phyloP scores from a whole-genome alignment of 1,140 invertebrate genomes.

The Prorops nasuta region DNA sequence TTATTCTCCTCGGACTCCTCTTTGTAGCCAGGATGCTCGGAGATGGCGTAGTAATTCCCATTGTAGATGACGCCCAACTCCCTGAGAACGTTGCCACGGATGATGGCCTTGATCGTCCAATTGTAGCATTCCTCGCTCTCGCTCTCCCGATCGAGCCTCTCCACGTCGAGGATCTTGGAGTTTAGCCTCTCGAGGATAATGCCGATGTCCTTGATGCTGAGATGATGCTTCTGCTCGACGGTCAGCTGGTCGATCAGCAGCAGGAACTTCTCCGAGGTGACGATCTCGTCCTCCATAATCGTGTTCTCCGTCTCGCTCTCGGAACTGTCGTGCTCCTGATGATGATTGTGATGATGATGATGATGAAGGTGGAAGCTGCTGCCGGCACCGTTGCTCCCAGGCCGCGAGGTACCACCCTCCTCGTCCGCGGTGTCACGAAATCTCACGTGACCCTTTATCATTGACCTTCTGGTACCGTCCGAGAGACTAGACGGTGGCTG shows the following conservation, averaged over 20 bases:
- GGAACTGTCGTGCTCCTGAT: constrained; percentile 75
- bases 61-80: constrained; percentile 93
- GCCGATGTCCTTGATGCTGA: constrained; percentile 92
- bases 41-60: constrained; percentile 92
- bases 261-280: constrained; percentile 87
- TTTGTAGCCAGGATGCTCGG: constrained; percentile 88
- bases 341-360: constrained; percentile 40
- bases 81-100: constrained; percentile 82
- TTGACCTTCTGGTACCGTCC: constrained; percentile 50
- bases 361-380: constrained; percentile 45
- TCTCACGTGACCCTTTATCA: constrained; percentile 55
- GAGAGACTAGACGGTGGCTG: constrained; percentile 55
- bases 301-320: constrained; percentile 92
- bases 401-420: constrained; percentile 47
- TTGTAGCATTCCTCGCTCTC: constrained; percentile 91
- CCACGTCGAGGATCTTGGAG: constrained; percentile 91
- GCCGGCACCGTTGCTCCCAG: constrained; percentile 50
- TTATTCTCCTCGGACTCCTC: constrained; percentile 80
- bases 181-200: constrained; percentile 88
- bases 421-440: constrained; percentile 56
- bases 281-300: constrained; percentile 83
- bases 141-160: constrained; percentile 83
- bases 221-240: constrained; percentile 84
- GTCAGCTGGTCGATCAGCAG: constrained; percentile 88
- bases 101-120: constrained; percentile 92